These are phyloP conservation scores for Diadromus collaris DNA, from an alignment of 2,888 invertebrate genomes.

Conservation along the genomic window DNA sequence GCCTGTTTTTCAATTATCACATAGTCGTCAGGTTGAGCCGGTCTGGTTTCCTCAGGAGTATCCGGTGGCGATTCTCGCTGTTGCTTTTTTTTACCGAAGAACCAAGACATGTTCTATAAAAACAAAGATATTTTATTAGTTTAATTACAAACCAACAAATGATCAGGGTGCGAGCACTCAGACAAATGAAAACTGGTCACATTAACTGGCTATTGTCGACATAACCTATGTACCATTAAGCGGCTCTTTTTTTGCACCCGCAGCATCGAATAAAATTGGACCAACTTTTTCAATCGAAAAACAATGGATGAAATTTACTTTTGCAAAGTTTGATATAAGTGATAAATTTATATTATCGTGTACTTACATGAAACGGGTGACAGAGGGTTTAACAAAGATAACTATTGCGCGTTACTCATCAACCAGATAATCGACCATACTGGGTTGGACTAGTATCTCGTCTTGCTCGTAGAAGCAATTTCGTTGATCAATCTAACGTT, in stretches of 20 bases:
- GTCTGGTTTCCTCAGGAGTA: conserved; percentile 68
- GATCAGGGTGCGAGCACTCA: neutral
- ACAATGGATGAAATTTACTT: neutral
- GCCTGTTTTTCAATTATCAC: conserved; percentile 69
- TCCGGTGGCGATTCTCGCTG: conserved; percentile 74
- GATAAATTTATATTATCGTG: neutral
- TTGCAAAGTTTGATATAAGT: neutral
- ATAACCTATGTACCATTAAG: neutral
- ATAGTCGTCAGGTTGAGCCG: conserved; percentile 68
- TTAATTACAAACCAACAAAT: neutral
- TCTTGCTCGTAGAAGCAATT: conserved; percentile 23
- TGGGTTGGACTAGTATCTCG: conserved; percentile 31
- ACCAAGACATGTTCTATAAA: conserved; percentile 76
- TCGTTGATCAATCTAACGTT: conserved; percentile 24
- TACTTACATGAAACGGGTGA: conserved; percentile 54
- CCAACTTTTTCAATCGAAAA: neutral
- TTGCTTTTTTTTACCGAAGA: conserved; percentile 77
- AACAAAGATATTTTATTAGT: neutral
- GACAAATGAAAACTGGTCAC: neutral
- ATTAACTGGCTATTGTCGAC: neutral
- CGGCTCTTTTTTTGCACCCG: neutral
- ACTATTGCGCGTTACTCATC: conserved; percentile 42
- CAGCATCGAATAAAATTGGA: neutral
- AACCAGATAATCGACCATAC: conserved; percentile 51
- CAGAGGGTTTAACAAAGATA: conserved; percentile 42